Evolutionary conservation across 2,888 invertebrate genomes (phyloP).

Genomic region (Melieria picta): DNA sequence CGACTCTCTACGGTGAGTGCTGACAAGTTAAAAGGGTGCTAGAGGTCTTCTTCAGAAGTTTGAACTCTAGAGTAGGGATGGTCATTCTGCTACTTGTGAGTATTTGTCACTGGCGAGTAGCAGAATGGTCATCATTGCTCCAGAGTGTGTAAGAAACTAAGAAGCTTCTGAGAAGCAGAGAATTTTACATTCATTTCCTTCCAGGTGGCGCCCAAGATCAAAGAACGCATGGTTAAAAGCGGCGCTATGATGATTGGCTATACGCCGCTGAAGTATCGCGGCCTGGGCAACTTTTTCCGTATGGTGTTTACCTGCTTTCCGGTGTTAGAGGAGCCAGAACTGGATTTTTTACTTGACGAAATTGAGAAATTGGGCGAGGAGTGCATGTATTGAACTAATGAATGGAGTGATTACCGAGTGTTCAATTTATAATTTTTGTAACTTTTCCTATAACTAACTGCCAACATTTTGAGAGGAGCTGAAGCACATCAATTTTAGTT

Average conservation of each 20-base stretch:
- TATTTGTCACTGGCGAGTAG: neutral
- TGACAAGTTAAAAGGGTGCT: neutral
- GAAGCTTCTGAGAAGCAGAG: neutral
- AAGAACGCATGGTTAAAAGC: conserved; percentile 73
- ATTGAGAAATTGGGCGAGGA: conserved; percentile 73
- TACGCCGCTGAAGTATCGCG: conserved; percentile 72
- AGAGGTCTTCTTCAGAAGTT: too few relatives aligned
- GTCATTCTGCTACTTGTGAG: neutral
- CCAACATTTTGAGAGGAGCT: too few relatives aligned
- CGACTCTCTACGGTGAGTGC: conserved; percentile 64
- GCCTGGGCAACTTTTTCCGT: conserved; percentile 79
- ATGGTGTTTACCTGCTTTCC: conserved; percentile 81
- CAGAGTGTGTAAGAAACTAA: neutral
- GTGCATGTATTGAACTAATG: conserved; percentile 32
- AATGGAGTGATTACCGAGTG: too few relatives aligned
- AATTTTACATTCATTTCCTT: conserved; percentile 39
- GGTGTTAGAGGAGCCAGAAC: conserved; percentile 68
- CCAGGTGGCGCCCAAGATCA: conserved; percentile 75
- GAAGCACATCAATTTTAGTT: neutral
- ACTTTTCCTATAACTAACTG: too few relatives aligned
- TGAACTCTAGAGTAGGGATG: too few relatives aligned
- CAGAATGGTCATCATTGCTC: neutral
- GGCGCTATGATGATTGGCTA: conserved; percentile 82
- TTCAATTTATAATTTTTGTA: too few relatives aligned
- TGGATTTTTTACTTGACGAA: conserved; percentile 73